Conservation (phyloP, 2,797 vertebrate species). For the Lindbergichthys nudifrons region DNA sequence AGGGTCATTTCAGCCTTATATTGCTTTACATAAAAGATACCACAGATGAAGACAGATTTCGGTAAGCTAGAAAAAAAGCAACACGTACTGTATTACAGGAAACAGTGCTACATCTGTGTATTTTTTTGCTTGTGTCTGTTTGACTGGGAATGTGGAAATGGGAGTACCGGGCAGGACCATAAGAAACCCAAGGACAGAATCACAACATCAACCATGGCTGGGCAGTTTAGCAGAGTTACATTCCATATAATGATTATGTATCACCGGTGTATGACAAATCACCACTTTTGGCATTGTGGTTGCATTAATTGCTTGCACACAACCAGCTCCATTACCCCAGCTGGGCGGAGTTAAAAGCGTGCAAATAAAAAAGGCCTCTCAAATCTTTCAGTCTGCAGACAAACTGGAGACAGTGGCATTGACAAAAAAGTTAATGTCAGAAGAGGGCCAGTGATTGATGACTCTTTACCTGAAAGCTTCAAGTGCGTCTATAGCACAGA, state of each 20-base stretch:
- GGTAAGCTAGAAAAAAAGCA: slow-evolving; percentile 3
- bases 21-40: slow-evolving; percentile 31
- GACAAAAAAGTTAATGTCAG: slow-evolving; percentile 88
- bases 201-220: slow-evolving; percentile 63
- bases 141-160: slow-evolving; percentile 43
- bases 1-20: slow-evolving; percentile 21
- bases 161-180: slow-evolving; percentile 48
- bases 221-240: slow-evolving; percentile 73
- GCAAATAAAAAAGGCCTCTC: slow-evolving; percentile 87
- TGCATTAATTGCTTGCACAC: slow-evolving; percentile 85
- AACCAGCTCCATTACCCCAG: slow-evolving; percentile 87
- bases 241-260: slow-evolving; percentile 87
- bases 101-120: slow-evolving; percentile 28
- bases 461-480: slow-evolving; percentile 78
- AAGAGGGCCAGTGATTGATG: slow-evolving; percentile 83
- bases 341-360: slow-evolving; percentile 84
- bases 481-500: slow-evolving; percentile 58
- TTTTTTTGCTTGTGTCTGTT: slow-evolving; percentile 27
- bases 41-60: slow-evolving; percentile 24
- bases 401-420: slow-evolving; percentile 87
- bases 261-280: slow-evolving; percentile 86
- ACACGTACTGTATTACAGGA: slow-evolving; percentile 49
- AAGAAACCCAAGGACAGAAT: slow-evolving; percentile 67
- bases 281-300: slow-evolving; percentile 89
- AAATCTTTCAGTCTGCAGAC: slow-evolving; percentile 86